Conservation (phyloP, 1,140 invertebrate species). For the Limonius californicus region DNA sequence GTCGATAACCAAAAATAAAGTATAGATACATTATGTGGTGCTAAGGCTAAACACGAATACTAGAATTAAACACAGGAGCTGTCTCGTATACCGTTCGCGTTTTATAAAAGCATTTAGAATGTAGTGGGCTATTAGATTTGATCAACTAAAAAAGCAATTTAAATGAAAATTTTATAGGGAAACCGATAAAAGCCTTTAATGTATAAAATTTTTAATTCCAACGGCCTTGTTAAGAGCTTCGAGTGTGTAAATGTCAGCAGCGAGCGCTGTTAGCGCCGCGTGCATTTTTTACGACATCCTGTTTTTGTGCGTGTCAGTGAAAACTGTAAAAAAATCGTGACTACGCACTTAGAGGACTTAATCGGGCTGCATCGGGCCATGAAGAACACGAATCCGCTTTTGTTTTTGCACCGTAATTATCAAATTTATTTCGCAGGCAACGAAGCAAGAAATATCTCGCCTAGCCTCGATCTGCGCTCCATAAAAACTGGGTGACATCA, state of each 20-base stretch:
- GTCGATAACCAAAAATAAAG: too few species aligned
- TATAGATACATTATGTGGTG: too few species aligned
- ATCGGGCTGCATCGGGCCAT: constrained; percentile 8
- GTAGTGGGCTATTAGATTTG: too few species aligned
- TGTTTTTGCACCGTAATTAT: constrained; percentile 6
- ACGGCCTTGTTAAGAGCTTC: too few species aligned
- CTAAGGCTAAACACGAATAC: too few species aligned
- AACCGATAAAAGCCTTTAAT: too few species aligned
- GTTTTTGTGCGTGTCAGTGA: constrained; percentile 9
- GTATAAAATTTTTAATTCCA: too few species aligned
- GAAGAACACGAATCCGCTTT: constrained; percentile 11
- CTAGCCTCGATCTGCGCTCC: not conserved
- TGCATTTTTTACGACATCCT: not conserved
- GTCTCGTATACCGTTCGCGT: too few species aligned
- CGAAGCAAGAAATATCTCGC: constrained; percentile 11
- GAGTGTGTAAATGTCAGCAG: not conserved
- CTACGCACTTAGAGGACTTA: constrained; percentile 8
- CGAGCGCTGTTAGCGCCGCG: not conserved
- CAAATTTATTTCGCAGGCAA: constrained; percentile 10
- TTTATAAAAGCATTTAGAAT: too few species aligned
- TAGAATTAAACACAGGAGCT: too few species aligned
- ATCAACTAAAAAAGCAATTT: too few species aligned
- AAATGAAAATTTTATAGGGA: too few species aligned
- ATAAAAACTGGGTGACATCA: constrained; percentile 8
- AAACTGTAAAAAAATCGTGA: constrained; percentile 14